Evolutionary conservation across 2,888 invertebrate genomes (phyloP), one percentile per base, ranked within the genome.

Genomic region (Dicyrtomina minuta): DNA sequence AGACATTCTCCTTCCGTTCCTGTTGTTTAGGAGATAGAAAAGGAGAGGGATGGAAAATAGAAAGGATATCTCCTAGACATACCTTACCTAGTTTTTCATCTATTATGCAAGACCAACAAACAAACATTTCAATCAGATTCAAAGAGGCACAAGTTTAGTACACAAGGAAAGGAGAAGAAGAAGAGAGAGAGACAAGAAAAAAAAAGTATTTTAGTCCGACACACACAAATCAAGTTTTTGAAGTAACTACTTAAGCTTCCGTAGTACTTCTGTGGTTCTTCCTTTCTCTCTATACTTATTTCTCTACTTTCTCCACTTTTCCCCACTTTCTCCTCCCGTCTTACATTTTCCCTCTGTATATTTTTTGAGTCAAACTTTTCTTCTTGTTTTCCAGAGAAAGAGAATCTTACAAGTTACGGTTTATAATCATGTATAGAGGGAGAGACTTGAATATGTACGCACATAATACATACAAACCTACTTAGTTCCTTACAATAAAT

Each of bases 61-160:
- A 51, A 10, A 20, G 46, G 17, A 46, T 17, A 46, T 46, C 12
- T 22, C 26, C 46, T 10, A 20, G n/a, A 39, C 8, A 60, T n/a
- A n/a, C 17, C 49, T 1, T 26, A 20, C 44, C 13, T 22, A 39
- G 27, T 15, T 49, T 46, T 61, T 49, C 33, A 64, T 64, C 51
- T 33, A 64, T 64, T 64, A 51, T 64, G 64, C 64, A 64, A 33
- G 20, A 12, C 33, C 51, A 8, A 26, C 46, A 46, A 26, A 61
- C 61, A 61, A 64, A 64, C 53, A 51, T 64, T 64, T 64, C 64
- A 64, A 64, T 64, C 64, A 64, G 51, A 49, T 51, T 51, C 51
- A 46, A 64, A 60, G 44, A 64, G 46, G 64, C 39, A 51, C 61
- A 61, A 61, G 46, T 61, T 44, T 26, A 46, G 58, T 44, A 22